A percentile compares a stretch with the other conserved stretches of the same genome.
Evolutionary conservation across 2,888 invertebrate species (phyloP).

Genomic region (Myopa testacea): DNA sequence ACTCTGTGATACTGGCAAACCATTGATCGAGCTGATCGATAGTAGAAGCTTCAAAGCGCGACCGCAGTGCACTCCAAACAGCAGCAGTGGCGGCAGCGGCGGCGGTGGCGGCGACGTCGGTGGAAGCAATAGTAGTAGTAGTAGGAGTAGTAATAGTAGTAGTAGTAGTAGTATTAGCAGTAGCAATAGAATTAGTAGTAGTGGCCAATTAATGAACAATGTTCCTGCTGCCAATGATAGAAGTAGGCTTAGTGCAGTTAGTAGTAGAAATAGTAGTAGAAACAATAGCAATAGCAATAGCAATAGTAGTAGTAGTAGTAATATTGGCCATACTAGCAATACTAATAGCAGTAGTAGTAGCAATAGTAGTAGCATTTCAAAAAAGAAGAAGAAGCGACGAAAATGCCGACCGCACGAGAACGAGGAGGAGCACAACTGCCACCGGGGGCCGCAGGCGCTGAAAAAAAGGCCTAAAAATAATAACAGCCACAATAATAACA

Average conservation of each 20-base stretch:
- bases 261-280: slow-evolving; percentile 50
- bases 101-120: slow-evolving; percentile 47
- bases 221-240: slow-evolving; percentile 59
- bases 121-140: slow-evolving; percentile 51
- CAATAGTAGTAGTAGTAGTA: slow-evolving; percentile 58
- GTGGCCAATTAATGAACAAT: slow-evolving; percentile 55
- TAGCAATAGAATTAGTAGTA: slow-evolving; percentile 50
- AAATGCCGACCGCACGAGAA: slow-evolving; percentile 62
- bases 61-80: slow-evolving; percentile 65
- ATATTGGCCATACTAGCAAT: slow-evolving; percentile 53
- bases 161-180: slow-evolving; percentile 50
- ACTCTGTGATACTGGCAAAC: slow-evolving; percentile 69
- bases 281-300: slow-evolving; percentile 52
- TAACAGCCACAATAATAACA: slow-evolving; percentile 42
- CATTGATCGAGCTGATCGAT: slow-evolving; percentile 66
- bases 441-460: slow-evolving; percentile 54
- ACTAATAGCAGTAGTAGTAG: slow-evolving; percentile 50
- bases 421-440: slow-evolving; percentile 64
- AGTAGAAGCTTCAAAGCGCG: slow-evolving; percentile 68
- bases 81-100: slow-evolving; percentile 52
- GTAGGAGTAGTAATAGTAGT: slow-evolving; percentile 49
- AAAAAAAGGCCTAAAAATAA: slow-evolving; percentile 51
- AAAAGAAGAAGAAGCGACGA: slow-evolving; percentile 61
- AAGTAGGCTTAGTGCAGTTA: slow-evolving; percentile 50
- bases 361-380: slow-evolving; percentile 51